Evolutionary conservation across 1,140 invertebrate genomes (phyloP), one percentile per base, ranked within the genome.

Genomic region (Lethrus apterus): DNA sequence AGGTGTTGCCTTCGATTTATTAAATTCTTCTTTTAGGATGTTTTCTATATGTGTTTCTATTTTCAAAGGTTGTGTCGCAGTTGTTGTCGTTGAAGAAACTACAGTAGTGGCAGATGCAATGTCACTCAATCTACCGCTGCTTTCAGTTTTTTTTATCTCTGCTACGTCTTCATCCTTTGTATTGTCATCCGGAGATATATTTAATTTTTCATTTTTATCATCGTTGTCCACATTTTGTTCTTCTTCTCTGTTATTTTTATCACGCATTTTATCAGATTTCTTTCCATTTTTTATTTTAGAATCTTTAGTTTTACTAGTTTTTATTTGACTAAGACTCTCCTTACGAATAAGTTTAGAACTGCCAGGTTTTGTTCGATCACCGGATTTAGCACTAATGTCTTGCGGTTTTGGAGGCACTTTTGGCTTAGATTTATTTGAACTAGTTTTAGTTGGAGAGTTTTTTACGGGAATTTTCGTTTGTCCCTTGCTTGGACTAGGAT

Each of bases 381-480:
- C n/a, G n/a, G n/a, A n/a, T n/a, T n/a, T n/a, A n/a, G n/a, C n/a
- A n/a, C n/a, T n/a, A n/a, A n/a, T n/a, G n/a, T 30, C 30, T 54
- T 55, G 43, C 41, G 56, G 54, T 55, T 62, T 63, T 26, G 50
- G 55, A 54, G 56, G 55, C 51, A 59, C 54, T 55, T 62, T 59
- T 7, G 63, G 54, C 57, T 60, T 65, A 47, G 49, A 44, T 47
- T 52, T 56, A 57, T 56, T 60, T 48, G 52, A 62, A 54, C 50
- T 64, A 54, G 65, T 60, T 56, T 66, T 67, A 20, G 63, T 49
- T 48, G 56, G 55, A 24, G 66, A 57, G 44, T 65, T 59, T 48
- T 52, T 52, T 10, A 54, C 42, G 8, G 57, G 55, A 15, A 56
- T 55, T 48, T 52, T 63, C 3, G 49, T 58, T 24, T 58, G 56